phyloP scores from a whole-genome alignment of 2,888 invertebrate species.

The Trissolcus japonicus region DNA sequence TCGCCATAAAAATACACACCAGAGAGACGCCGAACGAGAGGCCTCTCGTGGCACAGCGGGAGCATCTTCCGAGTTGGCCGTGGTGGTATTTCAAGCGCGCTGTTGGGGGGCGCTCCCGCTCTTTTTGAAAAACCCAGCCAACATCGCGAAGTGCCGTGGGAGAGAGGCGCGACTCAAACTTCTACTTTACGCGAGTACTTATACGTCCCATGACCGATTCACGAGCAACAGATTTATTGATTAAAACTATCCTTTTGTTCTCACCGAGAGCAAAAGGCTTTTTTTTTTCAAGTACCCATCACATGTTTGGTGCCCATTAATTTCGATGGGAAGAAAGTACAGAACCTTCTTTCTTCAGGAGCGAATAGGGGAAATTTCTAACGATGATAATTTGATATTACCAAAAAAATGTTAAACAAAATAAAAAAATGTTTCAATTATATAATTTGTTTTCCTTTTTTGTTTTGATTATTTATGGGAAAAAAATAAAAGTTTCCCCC shows the following conservation, averaged over 20 bases:
- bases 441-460: neutral
- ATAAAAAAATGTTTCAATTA: neutral
- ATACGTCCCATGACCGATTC: constrained; percentile 29
- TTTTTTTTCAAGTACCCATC: too few species aligned
- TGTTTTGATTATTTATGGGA: neutral
- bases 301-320: too few species aligned
- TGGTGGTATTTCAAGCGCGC: constrained; percentile 63
- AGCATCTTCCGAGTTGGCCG: constrained; percentile 60
- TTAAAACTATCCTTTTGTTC: constrained; percentile 47
- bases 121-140: constrained; percentile 59
- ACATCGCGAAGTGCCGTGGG: constrained; percentile 65
- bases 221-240: constrained; percentile 49
- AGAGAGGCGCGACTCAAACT: constrained; percentile 53
- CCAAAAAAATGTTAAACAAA: too few species aligned
- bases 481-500: neutral
- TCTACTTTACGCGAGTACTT: constrained; percentile 41
- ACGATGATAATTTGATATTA: too few species aligned
- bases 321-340: too few species aligned
- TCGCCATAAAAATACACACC: constrained; percentile 33
- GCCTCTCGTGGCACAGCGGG: constrained; percentile 63
- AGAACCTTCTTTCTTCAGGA: too few species aligned
- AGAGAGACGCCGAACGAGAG: constrained; percentile 41
- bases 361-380: too few species aligned
- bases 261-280: constrained; percentile 15
- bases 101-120: constrained; percentile 67